These are phyloP conservation scores for Bursaphelenchus okinawaensis DNA, from an alignment of 2,888 invertebrate species.

Conservation along the genomic window DNA sequence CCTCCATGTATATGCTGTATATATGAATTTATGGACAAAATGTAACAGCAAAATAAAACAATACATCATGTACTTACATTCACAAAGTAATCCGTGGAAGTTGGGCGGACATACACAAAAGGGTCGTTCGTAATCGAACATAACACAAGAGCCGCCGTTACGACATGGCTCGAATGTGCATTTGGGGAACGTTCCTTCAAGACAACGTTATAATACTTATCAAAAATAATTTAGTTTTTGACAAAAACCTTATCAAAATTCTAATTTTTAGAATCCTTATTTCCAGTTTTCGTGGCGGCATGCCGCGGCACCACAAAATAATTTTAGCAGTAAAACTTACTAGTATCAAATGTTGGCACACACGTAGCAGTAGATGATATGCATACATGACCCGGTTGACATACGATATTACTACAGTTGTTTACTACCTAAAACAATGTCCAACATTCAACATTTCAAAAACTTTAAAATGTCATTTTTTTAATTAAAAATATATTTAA, in stretches of 20 bases:
- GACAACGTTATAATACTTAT: too few species aligned
- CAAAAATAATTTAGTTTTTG: too few species aligned
- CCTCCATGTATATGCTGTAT: too few species aligned
- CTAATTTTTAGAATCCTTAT: too few species aligned
- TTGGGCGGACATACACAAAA: constrained; percentile 20
- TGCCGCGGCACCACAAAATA: too few species aligned
- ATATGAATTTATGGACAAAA: not conserved
- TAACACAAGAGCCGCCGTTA: constrained; percentile 22
- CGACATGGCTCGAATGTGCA: constrained; percentile 23
- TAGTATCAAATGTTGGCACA: not conserved
- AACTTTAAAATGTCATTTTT: not conserved
- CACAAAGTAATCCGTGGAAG: constrained; percentile 25
- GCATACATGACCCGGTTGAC: not conserved
- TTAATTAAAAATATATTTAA: not conserved
- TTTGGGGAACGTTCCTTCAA: constrained; percentile 13
- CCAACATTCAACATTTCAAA: not conserved
- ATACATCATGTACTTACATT: constrained; percentile 16
- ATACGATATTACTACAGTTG: not conserved
- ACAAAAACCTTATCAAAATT: too few species aligned
- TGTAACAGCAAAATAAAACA: not conserved
- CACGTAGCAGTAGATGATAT: not conserved
- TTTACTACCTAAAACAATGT: not conserved
- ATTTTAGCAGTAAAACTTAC: too few species aligned
- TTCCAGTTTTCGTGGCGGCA: too few species aligned
- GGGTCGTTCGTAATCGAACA: constrained; percentile 11